Conservation (phyloP, 2,888 invertebrate genomes). For the Folsomia manolachei region DNA sequence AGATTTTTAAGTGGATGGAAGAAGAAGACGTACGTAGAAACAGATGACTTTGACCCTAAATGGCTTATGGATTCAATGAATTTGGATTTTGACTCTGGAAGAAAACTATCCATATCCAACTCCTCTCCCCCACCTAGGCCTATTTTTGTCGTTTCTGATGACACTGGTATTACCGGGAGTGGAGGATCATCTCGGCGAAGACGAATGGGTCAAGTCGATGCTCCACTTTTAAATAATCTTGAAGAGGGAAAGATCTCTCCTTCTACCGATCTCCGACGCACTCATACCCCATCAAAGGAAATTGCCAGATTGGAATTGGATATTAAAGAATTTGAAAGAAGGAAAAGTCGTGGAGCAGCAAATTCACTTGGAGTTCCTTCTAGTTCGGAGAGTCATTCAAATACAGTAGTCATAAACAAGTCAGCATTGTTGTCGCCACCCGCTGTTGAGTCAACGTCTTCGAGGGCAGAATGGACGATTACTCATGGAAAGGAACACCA, state of each 20-base stretch:
- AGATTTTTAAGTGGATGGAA: conserved; percentile 47
- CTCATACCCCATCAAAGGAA: neutral
- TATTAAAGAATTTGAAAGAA: conserved; percentile 33
- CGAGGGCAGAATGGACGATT: too few species aligned
- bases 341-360: conserved; percentile 27
- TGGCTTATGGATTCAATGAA: conserved; percentile 48
- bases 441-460: too few species aligned
- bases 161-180: conserved; percentile 11
- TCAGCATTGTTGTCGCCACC: too few species aligned
- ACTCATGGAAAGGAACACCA: too few species aligned
- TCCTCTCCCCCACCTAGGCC: conserved; percentile 9
- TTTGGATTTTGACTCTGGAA: conserved; percentile 43
- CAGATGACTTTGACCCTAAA: conserved; percentile 47
- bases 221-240: conserved; percentile 21
- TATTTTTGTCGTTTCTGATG: conserved; percentile 14
- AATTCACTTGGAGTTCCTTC: neutral
- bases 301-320: conserved; percentile 28
- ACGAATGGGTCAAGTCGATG: conserved; percentile 42
- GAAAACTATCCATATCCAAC: conserved; percentile 27
- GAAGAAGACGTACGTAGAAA: conserved; percentile 45
- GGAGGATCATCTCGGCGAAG: conserved; percentile 24
- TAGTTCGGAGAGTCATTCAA: neutral
- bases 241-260: conserved; percentile 7
- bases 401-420: too few species aligned
- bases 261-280: neutral